phyloP scores from a whole-genome alignment of 2,888 invertebrate genomes.

The Conops quadrifasciatus region DNA sequence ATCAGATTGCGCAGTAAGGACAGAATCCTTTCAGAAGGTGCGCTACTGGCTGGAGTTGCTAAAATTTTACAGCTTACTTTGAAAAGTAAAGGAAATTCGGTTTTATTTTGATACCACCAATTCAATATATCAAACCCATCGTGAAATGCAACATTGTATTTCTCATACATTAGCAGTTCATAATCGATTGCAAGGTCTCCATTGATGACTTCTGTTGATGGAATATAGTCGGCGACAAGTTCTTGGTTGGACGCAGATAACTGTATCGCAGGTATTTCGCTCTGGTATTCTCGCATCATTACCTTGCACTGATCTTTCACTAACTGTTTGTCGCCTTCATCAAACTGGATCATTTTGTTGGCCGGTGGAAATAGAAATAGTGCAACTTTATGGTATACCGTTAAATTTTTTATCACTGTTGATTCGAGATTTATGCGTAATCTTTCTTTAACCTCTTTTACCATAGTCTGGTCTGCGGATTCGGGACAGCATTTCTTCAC shows the following conservation, averaged over 20 bases:
- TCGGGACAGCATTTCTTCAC: conserved; percentile 5
- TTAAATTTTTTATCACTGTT: conserved; percentile 21
- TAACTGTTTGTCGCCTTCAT: conserved; percentile 24
- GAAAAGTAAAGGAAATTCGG: no score
- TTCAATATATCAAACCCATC: background rate
- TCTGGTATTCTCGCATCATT: background rate
- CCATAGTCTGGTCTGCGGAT: no score
- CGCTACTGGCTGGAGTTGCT: no score
- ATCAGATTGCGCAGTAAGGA: conserved; percentile 25
- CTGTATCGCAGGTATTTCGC: no score
- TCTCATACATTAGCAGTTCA: background rate
- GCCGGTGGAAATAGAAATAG: conserved; percentile 36
- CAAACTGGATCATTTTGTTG: conserved; percentile 36
- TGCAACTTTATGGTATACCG: conserved; percentile 29
- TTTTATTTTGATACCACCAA: no score
- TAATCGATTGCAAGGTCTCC: background rate
- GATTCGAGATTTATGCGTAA: background rate
- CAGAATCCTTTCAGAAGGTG: conserved; percentile 29
- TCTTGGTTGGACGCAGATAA: no score
- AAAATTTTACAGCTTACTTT: no score
- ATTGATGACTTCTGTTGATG: background rate
- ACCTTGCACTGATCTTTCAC: conserved; percentile 28
- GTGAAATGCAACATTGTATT: background rate
- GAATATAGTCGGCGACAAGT: no score
- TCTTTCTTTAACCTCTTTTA: no score